Conservation (phyloP, 2,113 vertebrate species). For the Macheiramphus alcinus region DNA sequence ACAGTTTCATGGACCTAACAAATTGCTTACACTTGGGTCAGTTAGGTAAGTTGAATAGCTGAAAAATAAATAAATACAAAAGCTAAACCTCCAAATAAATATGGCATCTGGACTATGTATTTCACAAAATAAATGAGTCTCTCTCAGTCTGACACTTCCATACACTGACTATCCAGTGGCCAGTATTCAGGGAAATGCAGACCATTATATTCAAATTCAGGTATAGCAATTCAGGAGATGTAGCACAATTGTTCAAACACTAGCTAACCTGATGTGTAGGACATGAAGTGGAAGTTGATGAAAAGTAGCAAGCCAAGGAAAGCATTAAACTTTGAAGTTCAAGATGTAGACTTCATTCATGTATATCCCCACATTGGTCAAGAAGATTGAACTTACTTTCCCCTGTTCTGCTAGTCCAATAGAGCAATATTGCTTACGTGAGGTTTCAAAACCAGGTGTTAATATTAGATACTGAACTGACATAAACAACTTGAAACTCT, state of each 20-base stretch:
- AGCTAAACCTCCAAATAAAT: neutral
- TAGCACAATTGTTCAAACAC: neutral
- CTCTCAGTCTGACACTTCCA: neutral
- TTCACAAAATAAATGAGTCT: neutral
- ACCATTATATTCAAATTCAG: neutral
- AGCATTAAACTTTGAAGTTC: neutral
- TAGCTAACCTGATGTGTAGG: neutral
- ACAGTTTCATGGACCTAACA: neutral
- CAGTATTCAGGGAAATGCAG: neutral
- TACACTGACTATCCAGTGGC: too few species aligned
- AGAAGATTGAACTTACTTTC: neutral
- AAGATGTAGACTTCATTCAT: neutral
- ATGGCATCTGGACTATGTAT: neutral
- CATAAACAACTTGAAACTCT: neutral
- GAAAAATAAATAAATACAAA: neutral
- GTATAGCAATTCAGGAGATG: neutral
- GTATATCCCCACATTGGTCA: fast-evolving
- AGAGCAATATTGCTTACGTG: neutral
- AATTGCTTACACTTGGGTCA: neutral
- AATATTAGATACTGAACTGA: neutral
- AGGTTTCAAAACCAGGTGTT: neutral
- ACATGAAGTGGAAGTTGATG: neutral
- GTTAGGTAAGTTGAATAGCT: neutral
- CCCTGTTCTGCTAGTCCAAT: neutral
- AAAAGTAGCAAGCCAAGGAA: neutral